Evolutionary conservation across 1,140 invertebrate genomes (phyloP).

Genomic region (Diorhabda elongata): DNA sequence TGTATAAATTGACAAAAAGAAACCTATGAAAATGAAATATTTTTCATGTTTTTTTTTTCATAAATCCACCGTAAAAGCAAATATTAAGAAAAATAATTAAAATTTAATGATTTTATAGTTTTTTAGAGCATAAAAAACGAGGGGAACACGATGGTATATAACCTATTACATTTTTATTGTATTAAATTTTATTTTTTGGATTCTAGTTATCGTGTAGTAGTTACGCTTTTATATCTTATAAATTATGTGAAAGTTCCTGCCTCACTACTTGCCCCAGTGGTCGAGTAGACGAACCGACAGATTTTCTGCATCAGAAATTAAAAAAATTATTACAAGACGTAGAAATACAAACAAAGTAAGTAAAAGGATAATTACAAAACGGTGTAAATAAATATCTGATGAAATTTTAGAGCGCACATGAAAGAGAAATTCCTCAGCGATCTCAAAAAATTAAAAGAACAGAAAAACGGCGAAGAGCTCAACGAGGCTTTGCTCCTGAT

Average conservation of each 20-base stretch:
- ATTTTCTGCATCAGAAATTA: constrained; percentile 55
- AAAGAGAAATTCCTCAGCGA: constrained; percentile 97
- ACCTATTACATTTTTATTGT: background rate
- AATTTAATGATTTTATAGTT: too few relatives aligned
- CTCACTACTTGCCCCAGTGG: constrained; percentile 59
- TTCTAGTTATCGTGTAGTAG: constrained; percentile 80
- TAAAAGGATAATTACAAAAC: constrained; percentile 17
- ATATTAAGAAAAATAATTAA: too few relatives aligned
- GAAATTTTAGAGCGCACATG: constrained; percentile 78
- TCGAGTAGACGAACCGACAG: constrained; percentile 36
- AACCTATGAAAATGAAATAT: too few relatives aligned
- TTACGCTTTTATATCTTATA: constrained; percentile 87
- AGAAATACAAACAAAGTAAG: constrained; percentile 87
- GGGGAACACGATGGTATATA: too few relatives aligned
- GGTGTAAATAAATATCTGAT: background rate
- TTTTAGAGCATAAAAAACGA: too few relatives aligned
- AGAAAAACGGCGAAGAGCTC: constrained; percentile 81
- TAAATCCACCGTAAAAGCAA: too few relatives aligned
- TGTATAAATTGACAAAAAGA: too few relatives aligned
- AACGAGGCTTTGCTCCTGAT: constrained; percentile 82
- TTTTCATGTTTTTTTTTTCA: too few relatives aligned
- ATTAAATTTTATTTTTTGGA: constrained; percentile 19
- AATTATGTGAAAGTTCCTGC: constrained; percentile 63
- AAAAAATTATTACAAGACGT: constrained; percentile 88
- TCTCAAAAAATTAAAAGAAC: constrained; percentile 87